Conservation (phyloP, 2,888 invertebrate genomes). For the Hypomecis punctinalis region DNA sequence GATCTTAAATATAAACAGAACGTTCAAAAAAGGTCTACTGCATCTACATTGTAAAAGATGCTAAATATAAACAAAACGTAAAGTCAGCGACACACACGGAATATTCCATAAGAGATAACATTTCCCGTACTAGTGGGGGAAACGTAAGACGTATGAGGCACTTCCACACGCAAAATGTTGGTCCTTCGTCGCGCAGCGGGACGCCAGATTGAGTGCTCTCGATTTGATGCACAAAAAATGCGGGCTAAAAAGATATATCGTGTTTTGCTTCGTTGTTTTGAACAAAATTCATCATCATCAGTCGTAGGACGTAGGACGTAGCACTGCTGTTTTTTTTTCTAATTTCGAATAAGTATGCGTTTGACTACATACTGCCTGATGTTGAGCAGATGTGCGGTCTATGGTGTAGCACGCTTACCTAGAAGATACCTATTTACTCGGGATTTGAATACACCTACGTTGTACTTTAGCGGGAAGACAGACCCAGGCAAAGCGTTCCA, state of each 20-base stretch:
- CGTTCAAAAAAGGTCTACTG: too few relatives aligned
- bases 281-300: not conserved
- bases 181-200: slow-evolving; percentile 51
- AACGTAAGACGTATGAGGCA: slow-evolving; percentile 33
- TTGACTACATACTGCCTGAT: too few relatives aligned
- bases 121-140: slow-evolving; percentile 9
- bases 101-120: slow-evolving; percentile 7
- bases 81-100: slow-evolving; percentile 6
- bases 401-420: too few relatives aligned
- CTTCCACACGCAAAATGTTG: slow-evolving; percentile 46
- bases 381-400: too few relatives aligned
- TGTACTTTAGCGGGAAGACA: too few relatives aligned
- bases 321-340: too few relatives aligned
- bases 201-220: slow-evolving; percentile 33
- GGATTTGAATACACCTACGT: too few relatives aligned
- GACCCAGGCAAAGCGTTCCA: too few relatives aligned
- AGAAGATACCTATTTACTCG: too few relatives aligned
- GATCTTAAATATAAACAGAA: too few relatives aligned
- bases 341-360: too few relatives aligned
- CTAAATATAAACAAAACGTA: slow-evolving; percentile 6
- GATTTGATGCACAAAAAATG: slow-evolving; percentile 41
- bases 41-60: not conserved
- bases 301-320: too few relatives aligned
- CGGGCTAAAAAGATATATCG: slow-evolving; percentile 12
- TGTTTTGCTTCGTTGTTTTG: slow-evolving; percentile 6